Percentiles rank a stretch among this genome's conserved stretches.
phyloP scores from a whole-genome alignment of 2,888 invertebrate genomes.

The Thereva unica region DNA sequence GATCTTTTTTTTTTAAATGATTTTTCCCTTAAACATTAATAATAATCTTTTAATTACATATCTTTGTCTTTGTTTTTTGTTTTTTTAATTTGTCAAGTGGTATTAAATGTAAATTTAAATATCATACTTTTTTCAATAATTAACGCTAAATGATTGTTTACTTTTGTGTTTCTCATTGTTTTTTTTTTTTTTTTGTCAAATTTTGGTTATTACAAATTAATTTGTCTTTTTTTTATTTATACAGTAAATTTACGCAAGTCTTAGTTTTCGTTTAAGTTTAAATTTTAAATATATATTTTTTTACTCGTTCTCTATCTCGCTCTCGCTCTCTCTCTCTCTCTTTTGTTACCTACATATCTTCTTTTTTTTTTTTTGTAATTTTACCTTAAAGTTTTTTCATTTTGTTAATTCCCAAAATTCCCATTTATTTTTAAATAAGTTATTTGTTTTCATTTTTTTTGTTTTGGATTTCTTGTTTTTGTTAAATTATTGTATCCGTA shows the following conservation, averaged over 20 bases:
- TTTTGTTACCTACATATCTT: background rate
- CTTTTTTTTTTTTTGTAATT: background rate
- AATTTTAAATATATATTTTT: background rate
- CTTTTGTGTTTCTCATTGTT: slow-evolving; percentile 18
- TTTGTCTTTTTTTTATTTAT: background rate
- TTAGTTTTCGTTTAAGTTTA: background rate
- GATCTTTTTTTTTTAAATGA: too few species aligned
- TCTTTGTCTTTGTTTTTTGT: too few species aligned
- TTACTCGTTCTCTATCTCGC: background rate
- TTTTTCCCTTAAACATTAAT: too few species aligned
- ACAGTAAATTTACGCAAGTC: slow-evolving; percentile 3
- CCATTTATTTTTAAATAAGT: too few species aligned
- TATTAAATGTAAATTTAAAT: too few species aligned
- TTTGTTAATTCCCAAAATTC: background rate
- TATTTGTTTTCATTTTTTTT: too few species aligned
- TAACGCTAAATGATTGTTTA: slow-evolving; percentile 32
- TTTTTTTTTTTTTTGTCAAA: too few species aligned
- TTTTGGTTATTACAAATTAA: too few species aligned
- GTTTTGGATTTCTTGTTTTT: background rate
- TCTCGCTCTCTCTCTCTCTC: background rate
- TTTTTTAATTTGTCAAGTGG: too few species aligned
- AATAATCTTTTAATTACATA: too few species aligned
- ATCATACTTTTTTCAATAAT: background rate
- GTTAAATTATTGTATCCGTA: background rate
- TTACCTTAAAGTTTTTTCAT: background rate